Evolutionary conservation across 23 tunicate genomes (phyloP).

Genomic region (Styela plicata): DNA sequence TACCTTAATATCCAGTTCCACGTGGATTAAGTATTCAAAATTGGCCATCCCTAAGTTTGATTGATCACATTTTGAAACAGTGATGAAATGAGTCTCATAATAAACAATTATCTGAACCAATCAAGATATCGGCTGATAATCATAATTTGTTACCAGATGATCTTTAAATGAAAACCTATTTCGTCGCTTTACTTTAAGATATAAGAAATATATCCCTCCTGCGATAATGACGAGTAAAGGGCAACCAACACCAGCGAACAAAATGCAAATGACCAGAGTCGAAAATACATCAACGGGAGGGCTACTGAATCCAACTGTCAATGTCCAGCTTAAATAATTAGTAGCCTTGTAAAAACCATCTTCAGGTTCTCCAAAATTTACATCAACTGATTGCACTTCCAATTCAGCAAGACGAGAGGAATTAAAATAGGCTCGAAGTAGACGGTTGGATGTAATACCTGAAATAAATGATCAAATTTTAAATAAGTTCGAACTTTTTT

Average conservation of each 20-base stretch:
- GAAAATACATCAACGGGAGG: constrained; percentile 52
- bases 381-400: neutral
- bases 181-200: constrained; percentile 7
- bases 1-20: too few species aligned
- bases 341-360: constrained; percentile 59
- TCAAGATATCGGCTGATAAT: constrained; percentile 10
- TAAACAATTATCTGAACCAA: neutral
- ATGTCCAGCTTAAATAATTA: constrained; percentile 56
- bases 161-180: neutral
- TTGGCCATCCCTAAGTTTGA: too few species aligned
- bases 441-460: constrained; percentile 12
- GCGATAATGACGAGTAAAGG: constrained; percentile 40
- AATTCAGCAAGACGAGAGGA: neutral
- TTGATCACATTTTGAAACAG: too few species aligned
- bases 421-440: constrained; percentile 6
- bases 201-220: constrained; percentile 30
- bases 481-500: too few species aligned
- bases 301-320: constrained; percentile 34
- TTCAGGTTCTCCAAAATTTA: constrained; percentile 52
- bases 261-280: constrained; percentile 29
- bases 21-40: too few species aligned
- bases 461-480: too few species aligned
- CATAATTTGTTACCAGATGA: neutral
- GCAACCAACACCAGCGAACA: constrained; percentile 38
- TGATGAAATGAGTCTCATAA: too few species aligned